Evolutionary conservation across 2,888 invertebrate genomes (phyloP).

Genomic region (Poecilobothrus nobilitatus): DNA sequence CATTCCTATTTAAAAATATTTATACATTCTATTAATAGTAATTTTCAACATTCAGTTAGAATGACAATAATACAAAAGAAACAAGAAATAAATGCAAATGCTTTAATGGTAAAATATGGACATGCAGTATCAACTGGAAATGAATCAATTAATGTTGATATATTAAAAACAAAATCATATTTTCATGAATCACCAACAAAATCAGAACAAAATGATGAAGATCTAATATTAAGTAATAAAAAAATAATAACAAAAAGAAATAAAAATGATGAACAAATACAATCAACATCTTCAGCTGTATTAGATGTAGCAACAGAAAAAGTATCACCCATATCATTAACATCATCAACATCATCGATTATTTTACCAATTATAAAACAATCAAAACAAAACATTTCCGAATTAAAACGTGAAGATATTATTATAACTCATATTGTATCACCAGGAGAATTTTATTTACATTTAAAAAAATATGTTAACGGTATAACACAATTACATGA

Average conservation of each 20-base stretch:
- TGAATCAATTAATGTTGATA: conserved; percentile 18
- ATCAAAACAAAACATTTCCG: not conserved
- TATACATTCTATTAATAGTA: conserved; percentile 30
- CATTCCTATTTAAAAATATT: conserved; percentile 41
- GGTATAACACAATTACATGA: conserved; percentile 46
- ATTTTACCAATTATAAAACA: not conserved
- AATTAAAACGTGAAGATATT: conserved; percentile 36
- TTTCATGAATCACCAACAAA: not conserved
- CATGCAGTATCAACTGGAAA: conserved; percentile 47
- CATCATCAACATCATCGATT: no score
- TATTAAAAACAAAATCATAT: conserved; percentile 9
- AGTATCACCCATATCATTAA: no score
- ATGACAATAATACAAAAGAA: conserved; percentile 39
- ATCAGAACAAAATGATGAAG: not conserved
- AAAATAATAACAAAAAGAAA: not conserved
- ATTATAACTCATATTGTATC: conserved; percentile 45
- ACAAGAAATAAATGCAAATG: conserved; percentile 47
- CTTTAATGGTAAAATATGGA: conserved; percentile 45
- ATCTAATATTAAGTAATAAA: no score
- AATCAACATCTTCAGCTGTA: conserved; percentile 17
- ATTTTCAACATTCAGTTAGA: conserved; percentile 37
- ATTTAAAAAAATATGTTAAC: conserved; percentile 45
- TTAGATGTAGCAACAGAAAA: no score
- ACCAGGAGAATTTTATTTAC: conserved; percentile 55
- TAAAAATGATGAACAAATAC: not conserved